Evolutionary conservation across 1,140 invertebrate species (phyloP).

Genomic region (Stegodyphus dumicola): DNA sequence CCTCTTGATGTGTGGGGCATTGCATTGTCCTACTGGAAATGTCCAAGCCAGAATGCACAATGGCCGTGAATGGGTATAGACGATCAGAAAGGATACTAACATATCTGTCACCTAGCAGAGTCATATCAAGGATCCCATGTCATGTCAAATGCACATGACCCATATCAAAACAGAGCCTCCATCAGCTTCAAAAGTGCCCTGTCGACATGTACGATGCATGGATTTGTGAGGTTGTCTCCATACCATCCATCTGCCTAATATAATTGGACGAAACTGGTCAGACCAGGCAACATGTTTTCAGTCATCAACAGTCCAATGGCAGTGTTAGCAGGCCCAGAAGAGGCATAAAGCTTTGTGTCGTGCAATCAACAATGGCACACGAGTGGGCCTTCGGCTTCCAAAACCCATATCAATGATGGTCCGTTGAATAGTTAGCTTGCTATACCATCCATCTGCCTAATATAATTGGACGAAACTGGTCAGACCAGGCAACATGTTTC

Average conservation of each 20-base stretch:
- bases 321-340: neutral
- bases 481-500: neutral
- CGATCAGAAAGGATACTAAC: neutral
- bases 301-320: neutral
- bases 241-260: neutral
- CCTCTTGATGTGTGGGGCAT: neutral
- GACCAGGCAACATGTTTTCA: neutral
- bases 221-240: neutral
- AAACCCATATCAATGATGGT: neutral
- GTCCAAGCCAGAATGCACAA: neutral
- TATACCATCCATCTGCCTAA: neutral
- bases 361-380: constrained; percentile 5
- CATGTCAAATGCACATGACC: neutral
- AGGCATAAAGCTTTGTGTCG: neutral
- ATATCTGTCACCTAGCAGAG: neutral
- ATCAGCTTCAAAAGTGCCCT: neutral
- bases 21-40: neutral
- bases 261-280: neutral
- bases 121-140: neutral
- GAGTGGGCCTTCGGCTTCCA: neutral
- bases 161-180: neutral
- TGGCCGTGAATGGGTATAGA: neutral
- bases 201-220: neutral
- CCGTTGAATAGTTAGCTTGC: too few relatives aligned
- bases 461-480: neutral